Evolutionary conservation across 2,888 invertebrate genomes (phyloP).

Genomic region (Acronicta psi): DNA sequence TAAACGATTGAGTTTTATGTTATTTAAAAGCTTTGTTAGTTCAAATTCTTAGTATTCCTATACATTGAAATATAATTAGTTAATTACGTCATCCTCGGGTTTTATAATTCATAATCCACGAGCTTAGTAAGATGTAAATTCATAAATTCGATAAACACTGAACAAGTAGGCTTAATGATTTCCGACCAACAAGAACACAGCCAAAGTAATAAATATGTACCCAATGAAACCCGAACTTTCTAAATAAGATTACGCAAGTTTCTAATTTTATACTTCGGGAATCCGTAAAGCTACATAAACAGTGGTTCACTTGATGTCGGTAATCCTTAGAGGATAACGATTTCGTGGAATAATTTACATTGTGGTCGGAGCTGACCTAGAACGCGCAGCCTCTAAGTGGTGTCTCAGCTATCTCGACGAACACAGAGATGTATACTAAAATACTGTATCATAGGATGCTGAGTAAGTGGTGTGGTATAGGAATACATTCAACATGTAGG

Average conservation of each 20-base stretch:
- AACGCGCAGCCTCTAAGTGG: conserved; percentile 6
- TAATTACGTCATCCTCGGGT: too few relatives aligned
- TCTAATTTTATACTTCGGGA: conserved; percentile 4
- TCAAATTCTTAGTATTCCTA: too few relatives aligned
- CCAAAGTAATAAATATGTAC: background rate
- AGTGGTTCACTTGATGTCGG: conserved; percentile 3
- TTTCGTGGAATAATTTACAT: conserved; percentile 12
- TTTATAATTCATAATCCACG: too few relatives aligned
- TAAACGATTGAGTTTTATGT: too few relatives aligned
- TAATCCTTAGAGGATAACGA: conserved; percentile 9
- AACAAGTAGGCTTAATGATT: background rate
- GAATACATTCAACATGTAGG: conserved; percentile 8
- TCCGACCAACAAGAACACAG: conserved; percentile 3
- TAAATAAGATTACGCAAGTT: conserved; percentile 4
- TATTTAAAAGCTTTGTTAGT: too few relatives aligned
- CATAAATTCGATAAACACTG: background rate
- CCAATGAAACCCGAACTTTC: conserved; percentile 5
- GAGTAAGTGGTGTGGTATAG: conserved; percentile 6
- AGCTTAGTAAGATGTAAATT: background rate
- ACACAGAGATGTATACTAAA: conserved; percentile 1
- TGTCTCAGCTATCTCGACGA: conserved; percentile 6
- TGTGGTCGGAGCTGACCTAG: conserved; percentile 4
- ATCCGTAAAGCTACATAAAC: conserved; percentile 8
- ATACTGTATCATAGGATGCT: conserved; percentile 1
- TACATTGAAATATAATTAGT: too few relatives aligned